Conservation (phyloP, 2,113 vertebrate genomes). For the Alethe castanea region DNA sequence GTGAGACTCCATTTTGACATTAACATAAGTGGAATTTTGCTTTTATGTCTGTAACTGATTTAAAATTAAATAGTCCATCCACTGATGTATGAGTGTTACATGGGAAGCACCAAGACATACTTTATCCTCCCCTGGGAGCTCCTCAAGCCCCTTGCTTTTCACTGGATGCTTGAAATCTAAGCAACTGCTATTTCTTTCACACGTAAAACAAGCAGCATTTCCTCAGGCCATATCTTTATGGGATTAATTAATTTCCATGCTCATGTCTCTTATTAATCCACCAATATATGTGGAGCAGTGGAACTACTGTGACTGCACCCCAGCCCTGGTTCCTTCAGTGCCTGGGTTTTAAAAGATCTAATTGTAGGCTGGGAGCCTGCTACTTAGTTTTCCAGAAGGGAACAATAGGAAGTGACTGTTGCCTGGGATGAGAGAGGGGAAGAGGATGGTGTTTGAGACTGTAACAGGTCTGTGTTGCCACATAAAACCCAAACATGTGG, state of each 20-base stretch:
- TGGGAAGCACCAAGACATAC: not conserved
- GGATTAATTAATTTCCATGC: not conserved
- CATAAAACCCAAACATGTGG: fast-evolving
- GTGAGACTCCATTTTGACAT: not conserved
- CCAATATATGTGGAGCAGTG: not conserved
- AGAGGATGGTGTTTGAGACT: not conserved
- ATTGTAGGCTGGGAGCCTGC: not conserved
- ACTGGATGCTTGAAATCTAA: not conserved
- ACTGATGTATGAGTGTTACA: not conserved
- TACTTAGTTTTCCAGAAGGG: not conserved
- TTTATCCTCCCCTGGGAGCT: not conserved
- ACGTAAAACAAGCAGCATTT: not conserved
- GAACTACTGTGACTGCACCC: not conserved
- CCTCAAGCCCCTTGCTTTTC: not conserved
- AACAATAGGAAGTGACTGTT: not conserved
- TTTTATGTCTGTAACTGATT: not conserved
- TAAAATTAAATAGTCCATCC: not conserved
- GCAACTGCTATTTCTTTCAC: not conserved
- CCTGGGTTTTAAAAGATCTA: not conserved
- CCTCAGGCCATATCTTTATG: not conserved
- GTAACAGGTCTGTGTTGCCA: not conserved
- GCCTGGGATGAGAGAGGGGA: not conserved
- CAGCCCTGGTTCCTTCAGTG: not conserved
- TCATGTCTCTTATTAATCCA: not conserved
- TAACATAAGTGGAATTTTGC: not conserved